A percentile compares a stretch with the other conserved stretches of the same genome.
Conservation (phyloP, 1,140 invertebrate species). For the Calliphora vicina region DNA sequence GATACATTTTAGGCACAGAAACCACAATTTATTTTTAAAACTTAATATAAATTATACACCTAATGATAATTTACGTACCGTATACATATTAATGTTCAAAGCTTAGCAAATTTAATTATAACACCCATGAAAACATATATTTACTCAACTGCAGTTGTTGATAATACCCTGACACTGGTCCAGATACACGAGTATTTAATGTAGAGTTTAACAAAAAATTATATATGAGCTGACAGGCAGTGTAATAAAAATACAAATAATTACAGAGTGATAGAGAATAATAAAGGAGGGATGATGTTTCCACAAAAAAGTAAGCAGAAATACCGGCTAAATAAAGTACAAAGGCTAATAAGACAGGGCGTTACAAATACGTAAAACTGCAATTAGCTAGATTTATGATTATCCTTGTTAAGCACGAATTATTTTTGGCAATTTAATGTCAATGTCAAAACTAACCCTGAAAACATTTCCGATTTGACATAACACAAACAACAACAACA, state of each 20-base stretch:
- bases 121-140: constrained; percentile 19
- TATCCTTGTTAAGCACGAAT: constrained; percentile 62
- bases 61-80: constrained; percentile 22
- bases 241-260: constrained; percentile 16
- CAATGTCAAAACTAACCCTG: constrained; percentile 39
- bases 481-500: not conserved
- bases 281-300: not conserved
- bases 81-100: not conserved
- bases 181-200: not conserved
- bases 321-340: not conserved
- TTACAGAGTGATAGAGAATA: not conserved
- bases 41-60: constrained; percentile 20
- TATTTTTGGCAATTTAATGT: constrained; percentile 57
- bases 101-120: constrained; percentile 28
- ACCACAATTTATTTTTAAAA: too few relatives aligned
- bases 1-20: too few relatives aligned
- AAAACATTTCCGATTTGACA: not conserved
- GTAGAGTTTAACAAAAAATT: not conserved
- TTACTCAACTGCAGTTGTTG: not conserved
- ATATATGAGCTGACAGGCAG: not conserved
- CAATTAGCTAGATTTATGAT: constrained; percentile 63
- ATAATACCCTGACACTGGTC: not conserved
- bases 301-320: not conserved
- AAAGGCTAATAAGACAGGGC: not conserved
- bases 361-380: constrained; percentile 45